Percentiles rank a stretch among this genome's conserved stretches.
Evolutionary conservation across 2,797 vertebrate genomes (phyloP).

Genomic region (Eulemur rubriventer): DNA sequence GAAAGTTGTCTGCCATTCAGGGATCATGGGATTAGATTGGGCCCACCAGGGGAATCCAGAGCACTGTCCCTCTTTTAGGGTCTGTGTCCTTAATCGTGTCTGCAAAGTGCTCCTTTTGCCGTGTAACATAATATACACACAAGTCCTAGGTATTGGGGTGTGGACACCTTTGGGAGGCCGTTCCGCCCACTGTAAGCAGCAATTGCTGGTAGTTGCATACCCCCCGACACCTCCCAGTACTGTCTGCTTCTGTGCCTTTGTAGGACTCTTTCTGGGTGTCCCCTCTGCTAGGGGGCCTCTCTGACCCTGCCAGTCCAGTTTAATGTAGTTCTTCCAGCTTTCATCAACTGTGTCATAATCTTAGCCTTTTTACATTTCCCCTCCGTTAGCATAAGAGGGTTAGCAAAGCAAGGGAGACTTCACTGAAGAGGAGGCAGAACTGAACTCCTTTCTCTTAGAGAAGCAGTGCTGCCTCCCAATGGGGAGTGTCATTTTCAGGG

Average conservation of each 20-base stretch:
- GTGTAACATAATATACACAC: fast-evolving
- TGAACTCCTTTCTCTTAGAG: background rate
- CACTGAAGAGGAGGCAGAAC: background rate
- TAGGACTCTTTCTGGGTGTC: background rate
- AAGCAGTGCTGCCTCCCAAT: background rate
- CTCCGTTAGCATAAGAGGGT: background rate
- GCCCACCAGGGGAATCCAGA: background rate
- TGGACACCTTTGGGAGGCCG: too few relatives aligned
- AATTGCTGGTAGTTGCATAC: background rate
- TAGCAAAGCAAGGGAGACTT: background rate
- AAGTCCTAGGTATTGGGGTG: background rate
- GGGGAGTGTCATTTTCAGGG: fast-evolving
- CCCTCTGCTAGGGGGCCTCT: background rate
- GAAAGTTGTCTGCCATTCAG: background rate
- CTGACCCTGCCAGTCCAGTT: too few relatives aligned
- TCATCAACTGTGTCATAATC: background rate
- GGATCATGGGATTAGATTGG: too few relatives aligned
- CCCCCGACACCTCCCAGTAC: fast-evolving
- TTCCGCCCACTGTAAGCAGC: too few relatives aligned
- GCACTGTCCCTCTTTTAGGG: background rate
- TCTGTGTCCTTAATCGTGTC: too few relatives aligned
- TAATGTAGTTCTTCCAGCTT: background rate
- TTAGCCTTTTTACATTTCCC: too few relatives aligned
- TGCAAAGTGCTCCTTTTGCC: background rate
- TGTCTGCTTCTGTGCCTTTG: background rate